Evolutionary conservation across 2,797 vertebrate genomes (phyloP), one percentile per base, ranked within the genome.

Genomic region (Lindbergichthys nudifrons): DNA sequence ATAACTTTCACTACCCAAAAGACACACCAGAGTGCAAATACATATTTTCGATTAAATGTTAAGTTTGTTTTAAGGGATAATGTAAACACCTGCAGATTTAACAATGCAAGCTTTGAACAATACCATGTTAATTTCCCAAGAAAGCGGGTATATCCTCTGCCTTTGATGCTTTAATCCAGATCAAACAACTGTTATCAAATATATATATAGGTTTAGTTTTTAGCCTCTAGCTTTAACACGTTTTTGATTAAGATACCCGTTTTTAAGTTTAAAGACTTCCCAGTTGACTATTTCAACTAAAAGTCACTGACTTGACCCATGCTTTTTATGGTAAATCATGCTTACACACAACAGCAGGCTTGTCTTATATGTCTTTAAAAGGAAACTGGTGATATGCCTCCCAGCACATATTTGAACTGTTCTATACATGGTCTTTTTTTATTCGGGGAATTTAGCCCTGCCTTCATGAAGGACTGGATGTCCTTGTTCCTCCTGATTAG

Each of bases 281-380:
- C 32, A 12, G 10, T 45, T 19, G 47, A 70, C 51, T 59, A 13
- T 0, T 14, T 11, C 2, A 9, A n/a, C 47, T 39, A 12, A 65
- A 58, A 26, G 58, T 56, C n/a, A 5, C 23, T 42, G 2, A 32
- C 74, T 65, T 45, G 32, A 58, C 52, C 56, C 52, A 51, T 13
- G 1, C 26, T 8, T 10, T 70, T 56, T 47, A 56, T 53, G 19
- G 23, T 18, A 59, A 30, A 41, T 30, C 13, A 56, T 47, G 15
- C 45, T 61, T 18, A n/a, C 63, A 65, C 48, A 68, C 42, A 54
- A 15, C 59, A 46, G 23, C 30, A 23, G 32, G 56, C 47, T 59
- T 14, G 23, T 48, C 19, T 73, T 61, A 10, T 61, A 65, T 77
- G 60, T 32, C 23, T 79, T 52, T 65, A n/a, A 67, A 63, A 66